Conservation (phyloP, 1,140 invertebrate species). For the Drosophila sulfurigaster region DNA sequence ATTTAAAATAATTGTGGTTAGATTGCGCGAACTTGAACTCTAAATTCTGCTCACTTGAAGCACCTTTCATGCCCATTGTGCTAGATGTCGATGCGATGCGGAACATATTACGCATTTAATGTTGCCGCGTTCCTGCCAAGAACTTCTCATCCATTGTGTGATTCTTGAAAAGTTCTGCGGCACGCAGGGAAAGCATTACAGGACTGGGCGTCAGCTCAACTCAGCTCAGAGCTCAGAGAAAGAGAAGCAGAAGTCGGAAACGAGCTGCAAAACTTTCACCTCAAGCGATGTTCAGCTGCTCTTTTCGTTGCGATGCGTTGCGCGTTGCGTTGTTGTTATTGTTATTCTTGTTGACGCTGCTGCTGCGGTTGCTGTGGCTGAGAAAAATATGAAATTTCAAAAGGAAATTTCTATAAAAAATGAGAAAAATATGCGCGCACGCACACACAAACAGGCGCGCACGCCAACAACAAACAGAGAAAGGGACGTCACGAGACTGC, state of each 20-base stretch:
- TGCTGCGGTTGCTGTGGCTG: slow-evolving; percentile 23
- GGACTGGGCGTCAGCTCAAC: slow-evolving; percentile 6
- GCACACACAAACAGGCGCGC: slow-evolving; percentile 27
- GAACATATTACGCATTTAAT: slow-evolving; percentile 82
- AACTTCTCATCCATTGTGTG: slow-evolving; percentile 56
- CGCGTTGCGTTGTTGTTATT: slow-evolving; percentile 3
- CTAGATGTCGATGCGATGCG: slow-evolving; percentile 58
- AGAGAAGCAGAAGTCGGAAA: slow-evolving; percentile 62
- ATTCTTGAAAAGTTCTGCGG: slow-evolving; percentile 77
- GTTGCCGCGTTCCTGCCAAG: slow-evolving; percentile 72
- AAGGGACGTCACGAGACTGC: slow-evolving; percentile 16
- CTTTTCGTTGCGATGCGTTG: neutral
- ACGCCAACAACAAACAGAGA: neutral
- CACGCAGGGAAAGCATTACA: slow-evolving; percentile 68
- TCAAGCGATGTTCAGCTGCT: slow-evolving; percentile 53
- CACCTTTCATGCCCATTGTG: slow-evolving; percentile 42
- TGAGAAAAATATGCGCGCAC: slow-evolving; percentile 68
- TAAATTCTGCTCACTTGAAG: neutral
- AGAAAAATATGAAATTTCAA: slow-evolving; percentile 75
- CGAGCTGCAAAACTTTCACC: slow-evolving; percentile 80
- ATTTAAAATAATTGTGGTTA: neutral
- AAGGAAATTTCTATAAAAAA: slow-evolving; percentile 72
- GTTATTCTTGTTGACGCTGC: slow-evolving; percentile 40
- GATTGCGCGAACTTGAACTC: neutral
- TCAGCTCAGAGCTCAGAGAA: too few relatives aligned